Percentiles rank a stretch among this genome's conserved stretches.
Evolutionary conservation across 2,113 vertebrate genomes (phyloP).

Genomic region (Pterocles orientalis): DNA sequence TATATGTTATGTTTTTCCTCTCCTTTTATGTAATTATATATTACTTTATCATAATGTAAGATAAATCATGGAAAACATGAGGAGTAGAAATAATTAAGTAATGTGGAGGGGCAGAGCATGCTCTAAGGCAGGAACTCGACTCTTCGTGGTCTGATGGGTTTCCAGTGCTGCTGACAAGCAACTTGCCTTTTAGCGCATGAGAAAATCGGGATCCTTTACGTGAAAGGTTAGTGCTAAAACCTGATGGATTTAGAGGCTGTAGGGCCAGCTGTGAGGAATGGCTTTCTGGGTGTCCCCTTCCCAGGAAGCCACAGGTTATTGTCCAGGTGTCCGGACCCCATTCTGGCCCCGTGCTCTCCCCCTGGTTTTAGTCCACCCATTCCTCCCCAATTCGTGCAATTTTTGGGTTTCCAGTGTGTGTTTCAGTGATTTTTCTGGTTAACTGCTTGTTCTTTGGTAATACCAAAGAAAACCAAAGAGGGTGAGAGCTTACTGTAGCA

Average conservation of each 20-base stretch:
- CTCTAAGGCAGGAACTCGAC: not conserved
- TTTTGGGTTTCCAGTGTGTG: not conserved
- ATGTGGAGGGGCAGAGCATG: not conserved
- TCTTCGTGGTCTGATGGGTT: not conserved
- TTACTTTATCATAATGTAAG: slow-evolving; percentile 18
- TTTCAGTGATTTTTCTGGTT: not conserved
- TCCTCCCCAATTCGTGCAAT: not conserved
- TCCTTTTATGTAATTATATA: slow-evolving; percentile 18
- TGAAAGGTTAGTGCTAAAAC: not conserved
- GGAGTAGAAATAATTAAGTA: not conserved
- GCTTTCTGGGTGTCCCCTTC: not conserved
- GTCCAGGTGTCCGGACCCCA: rapidly evolving
- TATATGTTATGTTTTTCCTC: slow-evolving; percentile 22
- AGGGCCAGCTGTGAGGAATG: rapidly evolving
- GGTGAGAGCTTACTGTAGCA: not conserved
- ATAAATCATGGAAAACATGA: not conserved
- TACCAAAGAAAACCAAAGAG: not conserved
- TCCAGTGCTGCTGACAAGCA: not conserved
- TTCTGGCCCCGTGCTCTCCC: not conserved
- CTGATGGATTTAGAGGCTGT: not conserved
- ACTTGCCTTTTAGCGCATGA: not conserved
- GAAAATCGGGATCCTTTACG: not conserved
- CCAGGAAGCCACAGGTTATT: not conserved
- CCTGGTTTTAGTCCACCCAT: not conserved
- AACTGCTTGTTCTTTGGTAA: not conserved